A percentile compares a stretch with the other conserved stretches of the same genome.
These are phyloP conservation scores for Canis aureus DNA, from an alignment of 2,113 vertebrate species.

Conservation along the genomic window DNA sequence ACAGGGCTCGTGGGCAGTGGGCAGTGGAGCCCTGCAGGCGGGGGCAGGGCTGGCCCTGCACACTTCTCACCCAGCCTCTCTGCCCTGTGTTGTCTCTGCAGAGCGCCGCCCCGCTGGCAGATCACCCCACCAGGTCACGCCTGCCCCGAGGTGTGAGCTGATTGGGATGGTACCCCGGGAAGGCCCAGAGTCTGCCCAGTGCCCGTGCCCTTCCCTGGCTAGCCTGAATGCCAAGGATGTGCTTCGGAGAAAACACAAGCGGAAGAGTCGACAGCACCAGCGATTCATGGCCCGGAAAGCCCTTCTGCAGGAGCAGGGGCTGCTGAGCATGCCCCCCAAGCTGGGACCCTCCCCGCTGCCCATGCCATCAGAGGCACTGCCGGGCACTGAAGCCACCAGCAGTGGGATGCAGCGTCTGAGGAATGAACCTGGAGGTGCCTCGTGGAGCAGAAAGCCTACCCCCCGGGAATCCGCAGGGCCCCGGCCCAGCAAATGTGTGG, in stretches of 20 bases:
- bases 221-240: slow-evolving; percentile 1
- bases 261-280: slow-evolving; percentile 86
- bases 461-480: background rate
- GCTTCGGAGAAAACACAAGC: slow-evolving; percentile 78
- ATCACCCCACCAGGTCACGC: background rate
- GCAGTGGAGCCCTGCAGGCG: background rate
- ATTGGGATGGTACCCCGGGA: slow-evolving; percentile 26
- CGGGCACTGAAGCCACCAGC: background rate
- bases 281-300: slow-evolving; percentile 85
- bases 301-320: slow-evolving; percentile 82
- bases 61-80: background rate
- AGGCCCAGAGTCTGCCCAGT: slow-evolving; percentile 8
- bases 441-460: accelerated
- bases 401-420: background rate
- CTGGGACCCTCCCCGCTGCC: accelerated
- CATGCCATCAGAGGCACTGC: accelerated
- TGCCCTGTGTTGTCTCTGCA: background rate
- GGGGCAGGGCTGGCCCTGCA: background rate
- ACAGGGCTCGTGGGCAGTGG: background rate
- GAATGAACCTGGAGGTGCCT: accelerated
- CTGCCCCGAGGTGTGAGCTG: background rate
- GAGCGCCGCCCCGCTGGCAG: background rate
- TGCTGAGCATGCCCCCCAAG: slow-evolving; percentile 32
- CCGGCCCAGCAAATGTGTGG: slow-evolving; percentile 86
- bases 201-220: background rate